phyloP scores from a whole-genome alignment of 1,140 invertebrate genomes.

The Chironomus striatipennis region DNA sequence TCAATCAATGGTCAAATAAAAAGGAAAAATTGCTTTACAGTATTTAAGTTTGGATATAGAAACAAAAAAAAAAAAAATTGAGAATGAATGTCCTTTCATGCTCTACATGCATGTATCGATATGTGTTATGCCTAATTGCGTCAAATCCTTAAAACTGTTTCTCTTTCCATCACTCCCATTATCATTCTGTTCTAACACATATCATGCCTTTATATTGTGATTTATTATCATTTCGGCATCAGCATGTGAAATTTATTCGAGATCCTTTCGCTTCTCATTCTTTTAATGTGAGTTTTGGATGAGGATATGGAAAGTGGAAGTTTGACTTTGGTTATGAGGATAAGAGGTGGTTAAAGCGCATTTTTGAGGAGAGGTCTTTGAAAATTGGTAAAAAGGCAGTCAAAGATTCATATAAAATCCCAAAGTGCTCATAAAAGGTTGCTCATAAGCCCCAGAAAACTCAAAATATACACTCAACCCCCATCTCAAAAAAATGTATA shows the following conservation, averaged over 20 bases:
- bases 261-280: not conserved
- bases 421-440: too few relatives aligned
- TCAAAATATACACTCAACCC: too few relatives aligned
- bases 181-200: too few relatives aligned
- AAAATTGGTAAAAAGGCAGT: too few relatives aligned
- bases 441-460: too few relatives aligned
- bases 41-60: too few relatives aligned
- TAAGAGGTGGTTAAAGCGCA: too few relatives aligned
- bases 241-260: slow-evolving; percentile 1
- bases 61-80: not conserved
- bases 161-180: not conserved
- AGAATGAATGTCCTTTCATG: not conserved
- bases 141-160: not conserved
- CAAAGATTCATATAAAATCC: too few relatives aligned
- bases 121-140: not conserved
- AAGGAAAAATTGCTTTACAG: not conserved
- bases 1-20: slow-evolving; percentile 23
- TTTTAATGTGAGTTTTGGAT: not conserved
- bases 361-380: too few relatives aligned
- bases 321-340: not conserved
- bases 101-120: not conserved
- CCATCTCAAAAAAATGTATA: too few relatives aligned
- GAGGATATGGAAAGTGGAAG: not conserved
- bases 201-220: not conserved
- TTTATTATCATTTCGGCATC: slow-evolving; percentile 5